Conservation (phyloP, 2,797 vertebrate species). For the Tadarida brasiliensis region DNA sequence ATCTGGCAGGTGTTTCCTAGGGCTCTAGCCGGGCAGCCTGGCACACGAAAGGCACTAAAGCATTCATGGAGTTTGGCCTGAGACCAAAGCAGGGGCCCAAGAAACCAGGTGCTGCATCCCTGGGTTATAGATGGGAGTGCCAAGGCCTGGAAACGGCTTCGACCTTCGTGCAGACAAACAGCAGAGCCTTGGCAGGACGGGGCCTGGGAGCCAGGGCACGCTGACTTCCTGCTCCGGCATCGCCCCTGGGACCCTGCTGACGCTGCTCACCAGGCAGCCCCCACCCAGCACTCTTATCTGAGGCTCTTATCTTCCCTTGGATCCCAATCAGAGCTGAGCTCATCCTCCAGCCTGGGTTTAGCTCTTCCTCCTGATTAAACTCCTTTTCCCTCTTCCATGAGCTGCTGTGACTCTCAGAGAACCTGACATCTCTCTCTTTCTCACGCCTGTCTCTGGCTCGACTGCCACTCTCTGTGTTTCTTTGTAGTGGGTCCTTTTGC, state of each 20-base stretch:
- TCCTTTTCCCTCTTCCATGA: background rate
- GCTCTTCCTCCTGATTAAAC: background rate
- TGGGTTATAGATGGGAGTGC: background rate
- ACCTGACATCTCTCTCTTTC: background rate
- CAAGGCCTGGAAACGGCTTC: background rate
- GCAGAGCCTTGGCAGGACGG: background rate
- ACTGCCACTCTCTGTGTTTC: background rate
- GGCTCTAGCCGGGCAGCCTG: rapidly evolving
- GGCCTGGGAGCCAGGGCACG: background rate
- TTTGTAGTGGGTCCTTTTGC: background rate
- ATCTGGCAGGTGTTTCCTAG: background rate
- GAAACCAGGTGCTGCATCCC: background rate
- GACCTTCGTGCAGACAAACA: background rate
- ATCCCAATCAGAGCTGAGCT: background rate
- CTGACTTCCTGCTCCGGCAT: background rate
- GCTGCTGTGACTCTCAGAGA: background rate
- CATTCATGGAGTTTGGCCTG: background rate
- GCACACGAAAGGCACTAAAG: rapidly evolving
- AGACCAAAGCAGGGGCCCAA: background rate
- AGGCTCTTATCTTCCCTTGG: background rate
- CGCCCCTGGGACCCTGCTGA: background rate
- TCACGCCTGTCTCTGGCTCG: background rate
- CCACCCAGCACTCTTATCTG: too few relatives aligned
- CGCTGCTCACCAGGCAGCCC: background rate
- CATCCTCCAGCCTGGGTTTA: too few relatives aligned